These are phyloP conservation scores for Ligdia adustata DNA, from an alignment of 2,888 invertebrate species.

Conservation along the genomic window DNA sequence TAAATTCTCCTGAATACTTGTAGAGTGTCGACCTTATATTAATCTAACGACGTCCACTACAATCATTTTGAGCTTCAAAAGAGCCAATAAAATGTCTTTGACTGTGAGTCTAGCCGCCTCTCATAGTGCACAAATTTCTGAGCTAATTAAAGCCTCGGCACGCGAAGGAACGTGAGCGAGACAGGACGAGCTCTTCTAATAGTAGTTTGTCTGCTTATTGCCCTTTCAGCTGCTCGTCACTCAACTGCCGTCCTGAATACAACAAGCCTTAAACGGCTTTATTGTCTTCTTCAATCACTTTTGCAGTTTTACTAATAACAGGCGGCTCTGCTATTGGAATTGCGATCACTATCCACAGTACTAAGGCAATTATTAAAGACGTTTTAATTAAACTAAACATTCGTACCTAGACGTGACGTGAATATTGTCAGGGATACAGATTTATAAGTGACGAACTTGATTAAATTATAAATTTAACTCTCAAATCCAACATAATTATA, in stretches of 20 bases:
- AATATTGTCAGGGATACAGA: too few species aligned
- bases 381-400: too few species aligned
- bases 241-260: conserved; percentile 16
- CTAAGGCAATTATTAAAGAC: background rate
- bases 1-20: conserved; percentile 19
- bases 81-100: conserved; percentile 24
- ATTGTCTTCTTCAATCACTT: conserved; percentile 6
- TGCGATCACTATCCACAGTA: too few species aligned
- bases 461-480: background rate
- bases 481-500: conserved; percentile 9
- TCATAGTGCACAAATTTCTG: conserved; percentile 22
- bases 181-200: conserved; percentile 37
- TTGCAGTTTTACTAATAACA: conserved; percentile 12
- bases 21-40: conserved; percentile 8
- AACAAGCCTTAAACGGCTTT: conserved; percentile 12
- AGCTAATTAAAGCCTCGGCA: conserved; percentile 66
- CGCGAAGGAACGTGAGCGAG: conserved; percentile 39
- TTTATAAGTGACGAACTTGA: background rate
- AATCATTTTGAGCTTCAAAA: conserved; percentile 15
- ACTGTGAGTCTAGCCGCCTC: conserved; percentile 19
- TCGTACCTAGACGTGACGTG: too few species aligned
- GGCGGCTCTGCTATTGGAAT: background rate
- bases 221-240: conserved; percentile 44
- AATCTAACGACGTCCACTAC: background rate
- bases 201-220: conserved; percentile 40